Conservation (phyloP, 2,113 vertebrate species). For the Gila orcuttii region DNA sequence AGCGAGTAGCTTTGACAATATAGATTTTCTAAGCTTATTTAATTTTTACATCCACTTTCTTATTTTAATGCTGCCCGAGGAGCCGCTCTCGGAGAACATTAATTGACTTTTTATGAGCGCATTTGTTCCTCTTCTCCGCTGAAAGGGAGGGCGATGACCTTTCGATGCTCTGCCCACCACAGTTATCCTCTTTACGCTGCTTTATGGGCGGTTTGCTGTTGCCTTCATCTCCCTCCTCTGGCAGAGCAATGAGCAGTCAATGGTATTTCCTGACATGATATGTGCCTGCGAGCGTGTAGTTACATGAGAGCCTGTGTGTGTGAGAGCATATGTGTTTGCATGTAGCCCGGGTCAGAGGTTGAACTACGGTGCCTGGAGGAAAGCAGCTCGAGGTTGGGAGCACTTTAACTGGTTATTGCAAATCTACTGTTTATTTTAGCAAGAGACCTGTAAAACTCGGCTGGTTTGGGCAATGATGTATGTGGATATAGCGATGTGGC, state of each 20-base stretch:
- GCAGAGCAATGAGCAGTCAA: conserved; percentile 21
- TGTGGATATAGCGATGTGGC: conserved; percentile 32
- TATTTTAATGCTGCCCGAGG: not conserved
- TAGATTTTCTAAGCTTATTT: conserved; percentile 30
- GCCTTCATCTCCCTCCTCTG: conserved; percentile 31
- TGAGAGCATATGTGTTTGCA: conserved; percentile 27
- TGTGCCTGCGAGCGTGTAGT: conserved; percentile 28
- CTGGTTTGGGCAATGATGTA: conserved; percentile 27
- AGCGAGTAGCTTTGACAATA: conserved; percentile 16
- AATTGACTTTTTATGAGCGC: conserved; percentile 32
- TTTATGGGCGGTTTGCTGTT: conserved; percentile 13
- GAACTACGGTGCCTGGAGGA: conserved; percentile 15
- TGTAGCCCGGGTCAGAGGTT: conserved; percentile 33
- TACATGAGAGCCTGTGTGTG: conserved; percentile 34
- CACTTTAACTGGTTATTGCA: conserved; percentile 40
- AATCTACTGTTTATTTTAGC: conserved; percentile 45
- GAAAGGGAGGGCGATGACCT: not conserved
- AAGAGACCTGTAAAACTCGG: conserved; percentile 21
- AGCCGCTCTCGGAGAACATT: conserved; percentile 2
- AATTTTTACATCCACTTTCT: conserved; percentile 22
- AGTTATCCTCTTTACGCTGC: not conserved
- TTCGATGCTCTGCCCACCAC: conserved; percentile 14
- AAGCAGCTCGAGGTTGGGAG: conserved; percentile 14
- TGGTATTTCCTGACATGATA: conserved; percentile 37
- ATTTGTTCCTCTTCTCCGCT: conserved; percentile 26